Conservation (phyloP, 2,888 invertebrate species). For the Drosophila colorata region DNA sequence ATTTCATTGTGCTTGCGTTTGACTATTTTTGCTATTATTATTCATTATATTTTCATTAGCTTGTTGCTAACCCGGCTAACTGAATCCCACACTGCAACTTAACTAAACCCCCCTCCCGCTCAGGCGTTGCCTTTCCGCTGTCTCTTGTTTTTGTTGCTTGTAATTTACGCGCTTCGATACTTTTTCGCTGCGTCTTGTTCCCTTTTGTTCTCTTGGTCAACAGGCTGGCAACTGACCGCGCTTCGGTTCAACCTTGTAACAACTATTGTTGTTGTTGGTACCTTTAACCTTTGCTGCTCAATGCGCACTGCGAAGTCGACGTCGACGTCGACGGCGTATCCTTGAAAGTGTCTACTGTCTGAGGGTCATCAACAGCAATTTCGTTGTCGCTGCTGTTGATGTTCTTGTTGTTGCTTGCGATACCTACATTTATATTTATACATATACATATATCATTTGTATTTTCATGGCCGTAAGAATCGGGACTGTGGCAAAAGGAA, state of each 20-base stretch:
- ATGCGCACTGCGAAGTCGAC: slow-evolving; percentile 21
- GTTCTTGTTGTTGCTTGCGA: slow-evolving; percentile 20
- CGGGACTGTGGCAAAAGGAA: slow-evolving; percentile 34
- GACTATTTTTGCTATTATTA: slow-evolving; percentile 58
- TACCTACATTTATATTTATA: slow-evolving; percentile 18
- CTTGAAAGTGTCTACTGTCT: slow-evolving; percentile 78
- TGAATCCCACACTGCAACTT: slow-evolving; percentile 15
- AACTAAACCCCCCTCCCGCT: not conserved
- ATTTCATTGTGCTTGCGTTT: slow-evolving; percentile 48
- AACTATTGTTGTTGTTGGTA: slow-evolving; percentile 44
- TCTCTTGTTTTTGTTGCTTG: slow-evolving; percentile 6
- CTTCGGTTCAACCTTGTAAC: slow-evolving; percentile 68
- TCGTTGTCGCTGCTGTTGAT: slow-evolving; percentile 34
- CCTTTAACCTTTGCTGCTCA: slow-evolving; percentile 75
- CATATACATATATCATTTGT: slow-evolving; percentile 27
- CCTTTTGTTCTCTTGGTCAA: slow-evolving; percentile 35
- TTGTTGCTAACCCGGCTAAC: slow-evolving; percentile 56
- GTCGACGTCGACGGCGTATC: slow-evolving; percentile 55
- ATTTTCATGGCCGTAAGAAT: slow-evolving; percentile 47
- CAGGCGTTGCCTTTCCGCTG: slow-evolving; percentile 3
- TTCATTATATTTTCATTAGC: slow-evolving; percentile 51
- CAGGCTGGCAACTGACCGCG: slow-evolving; percentile 47
- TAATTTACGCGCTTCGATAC: slow-evolving; percentile 56
- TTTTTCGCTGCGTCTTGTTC: slow-evolving; percentile 6
- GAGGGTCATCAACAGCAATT: slow-evolving; percentile 77